A percentile compares a stretch with the other conserved stretches of the same genome.
phyloP scores from a whole-genome alignment of 1,140 invertebrate species.

The Tetranychus cinnabarinus region DNA sequence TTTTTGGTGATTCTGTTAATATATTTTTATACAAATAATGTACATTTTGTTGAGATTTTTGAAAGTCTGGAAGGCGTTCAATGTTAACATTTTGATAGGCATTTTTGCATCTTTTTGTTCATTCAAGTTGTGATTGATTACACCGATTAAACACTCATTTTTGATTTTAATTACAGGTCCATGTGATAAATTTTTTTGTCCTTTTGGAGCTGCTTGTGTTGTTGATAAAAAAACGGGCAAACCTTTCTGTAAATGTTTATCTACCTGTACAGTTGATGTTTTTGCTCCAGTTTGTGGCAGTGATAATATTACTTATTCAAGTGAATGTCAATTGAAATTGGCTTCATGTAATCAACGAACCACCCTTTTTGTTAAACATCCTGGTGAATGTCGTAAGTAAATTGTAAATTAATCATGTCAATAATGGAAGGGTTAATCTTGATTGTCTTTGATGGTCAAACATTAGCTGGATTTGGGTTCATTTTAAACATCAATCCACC shows the following conservation, averaged over 20 bases:
- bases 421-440: too few relatives aligned
- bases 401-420: too few relatives aligned
- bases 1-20: too few relatives aligned
- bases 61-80: too few relatives aligned
- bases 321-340: slow-evolving; percentile 49
- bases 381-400: neutral
- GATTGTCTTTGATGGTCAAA: too few relatives aligned
- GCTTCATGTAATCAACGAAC: slow-evolving; percentile 33
- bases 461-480: too few relatives aligned
- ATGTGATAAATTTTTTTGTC: neutral
- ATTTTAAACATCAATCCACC: too few relatives aligned
- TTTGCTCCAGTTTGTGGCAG: slow-evolving; percentile 52
- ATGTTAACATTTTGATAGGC: too few relatives aligned
- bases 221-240: neutral
- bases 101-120: too few relatives aligned
- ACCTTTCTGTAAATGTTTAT: neutral
- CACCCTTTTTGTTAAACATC: neutral
- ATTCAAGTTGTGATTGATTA: too few relatives aligned
- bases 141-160: neutral
- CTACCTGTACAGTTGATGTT: neutral
- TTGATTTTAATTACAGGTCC: neutral
- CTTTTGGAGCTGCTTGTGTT: neutral
- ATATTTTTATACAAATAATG: too few relatives aligned
- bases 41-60: too few relatives aligned
- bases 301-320: slow-evolving; percentile 55